A percentile compares a stretch with the other conserved stretches of the same genome.
Evolutionary conservation across 2,888 invertebrate species (phyloP).

Genomic region (Polymixis lichenea): DNA sequence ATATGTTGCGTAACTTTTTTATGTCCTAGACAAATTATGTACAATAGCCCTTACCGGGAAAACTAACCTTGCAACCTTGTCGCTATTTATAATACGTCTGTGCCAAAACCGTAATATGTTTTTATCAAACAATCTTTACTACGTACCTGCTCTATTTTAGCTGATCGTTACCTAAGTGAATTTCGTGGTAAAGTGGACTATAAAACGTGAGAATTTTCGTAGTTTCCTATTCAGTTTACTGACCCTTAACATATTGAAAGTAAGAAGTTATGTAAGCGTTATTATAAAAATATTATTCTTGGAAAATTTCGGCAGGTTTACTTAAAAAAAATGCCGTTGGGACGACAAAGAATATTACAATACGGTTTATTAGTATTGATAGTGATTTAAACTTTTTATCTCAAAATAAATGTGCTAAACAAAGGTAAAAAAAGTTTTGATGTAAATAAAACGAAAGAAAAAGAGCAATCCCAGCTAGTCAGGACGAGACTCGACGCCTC

Average conservation of each 20-base stretch:
- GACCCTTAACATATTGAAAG: constrained; percentile 41
- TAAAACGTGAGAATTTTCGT: constrained; percentile 51
- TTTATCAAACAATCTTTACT: constrained; percentile 69
- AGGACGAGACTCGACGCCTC: constrained; percentile 69
- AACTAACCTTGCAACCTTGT: constrained; percentile 59
- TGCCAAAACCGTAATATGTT: constrained; percentile 63
- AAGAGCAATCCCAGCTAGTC: constrained; percentile 66
- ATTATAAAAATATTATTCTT: constrained; percentile 35
- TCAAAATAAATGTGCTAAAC: constrained; percentile 32
- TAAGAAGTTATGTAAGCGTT: constrained; percentile 22
- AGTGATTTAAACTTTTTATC: constrained; percentile 50
- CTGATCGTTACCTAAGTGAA: constrained; percentile 61
- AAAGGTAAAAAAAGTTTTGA: constrained; percentile 49
- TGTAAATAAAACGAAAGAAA: constrained; percentile 71
- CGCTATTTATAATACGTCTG: constrained; percentile 62
- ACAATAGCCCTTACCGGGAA: constrained; percentile 49
- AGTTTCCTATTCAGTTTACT: constrained; percentile 56
- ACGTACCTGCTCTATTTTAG: constrained; percentile 61
- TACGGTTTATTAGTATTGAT: constrained; percentile 31
- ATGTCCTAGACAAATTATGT: constrained; percentile 62
- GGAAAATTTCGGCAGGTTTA: neutral
- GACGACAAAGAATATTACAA: constrained; percentile 19
- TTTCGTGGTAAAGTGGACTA: constrained; percentile 57
- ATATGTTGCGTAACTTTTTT: constrained; percentile 57
- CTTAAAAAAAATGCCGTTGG: constrained; percentile 7